Evolutionary conservation across 2,888 invertebrate species (phyloP), one percentile per base, ranked within the genome.

Genomic region (Adelognathus sp.): DNA sequence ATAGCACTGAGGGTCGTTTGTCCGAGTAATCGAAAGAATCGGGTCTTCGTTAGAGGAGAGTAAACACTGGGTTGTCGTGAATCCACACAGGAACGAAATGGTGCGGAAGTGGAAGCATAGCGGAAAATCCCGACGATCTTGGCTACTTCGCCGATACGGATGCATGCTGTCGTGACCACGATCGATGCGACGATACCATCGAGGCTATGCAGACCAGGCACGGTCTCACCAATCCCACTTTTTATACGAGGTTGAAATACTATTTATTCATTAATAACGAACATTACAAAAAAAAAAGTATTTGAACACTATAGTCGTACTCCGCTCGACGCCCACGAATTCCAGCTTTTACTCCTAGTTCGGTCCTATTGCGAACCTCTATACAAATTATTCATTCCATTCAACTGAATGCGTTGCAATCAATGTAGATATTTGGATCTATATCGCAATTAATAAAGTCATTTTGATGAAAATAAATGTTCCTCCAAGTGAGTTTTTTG

Each of bases 161-260:
- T 76, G 84, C 85, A 9, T 90, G 90, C 82, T 90, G 90, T 81
- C 86, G 90, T n/a, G 83, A 85, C 6, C 90, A 90, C 75, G 90
- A 90, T 52, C 82, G 86, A 64, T 90, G 90, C 75, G 75, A 81
- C 27, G 90, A 89, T 81, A 73, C 85, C 46, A 89, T 90, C 74
- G 84, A 83, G 56, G 84, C 89, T 27, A 81, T 74, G 81, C 77
- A 81, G 66, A 86, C 81, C 31, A 87, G 86, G 69, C 79, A 90
- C 77, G 85, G 85, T 73, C 83, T 90, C 54, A 87, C 86, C 14
- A 90, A 90, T 83, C 74, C 85, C 6, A 78, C 83, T n/a, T 84
- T 85, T 64, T 87, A 88, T 50, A 88, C 88, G 36, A 89, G 90
- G 90, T 89, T 82, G 46, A 31, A 9, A 14, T 24, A 29, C 60